Conservation (phyloP, 2,113 vertebrate species). For the Balaeniceps rex region DNA sequence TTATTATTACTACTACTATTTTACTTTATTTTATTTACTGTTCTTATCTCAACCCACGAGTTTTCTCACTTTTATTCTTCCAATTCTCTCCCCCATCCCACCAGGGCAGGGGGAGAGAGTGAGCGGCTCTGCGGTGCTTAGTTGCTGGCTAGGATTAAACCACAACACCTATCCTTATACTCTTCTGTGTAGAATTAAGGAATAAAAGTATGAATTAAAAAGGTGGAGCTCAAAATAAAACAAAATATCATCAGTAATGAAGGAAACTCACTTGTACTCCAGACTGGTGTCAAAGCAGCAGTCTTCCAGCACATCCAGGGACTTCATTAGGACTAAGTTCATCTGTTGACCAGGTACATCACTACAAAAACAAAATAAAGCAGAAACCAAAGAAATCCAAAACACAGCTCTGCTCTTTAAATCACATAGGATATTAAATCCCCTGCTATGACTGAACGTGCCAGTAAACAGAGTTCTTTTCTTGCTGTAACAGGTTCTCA, state of each 20-base stretch:
- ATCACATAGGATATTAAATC: background rate
- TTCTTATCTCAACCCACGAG: no score
- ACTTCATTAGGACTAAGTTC: constrained; percentile 76
- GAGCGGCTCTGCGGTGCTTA: no score
- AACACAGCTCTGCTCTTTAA: background rate
- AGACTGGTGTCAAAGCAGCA: constrained; percentile 85
- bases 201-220: background rate
- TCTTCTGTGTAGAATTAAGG: background rate
- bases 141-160: no score
- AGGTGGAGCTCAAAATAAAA: background rate
- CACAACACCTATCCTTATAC: background rate
- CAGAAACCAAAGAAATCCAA: background rate
- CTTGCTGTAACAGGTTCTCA: background rate
- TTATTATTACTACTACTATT: no score
- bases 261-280: constrained; percentile 87
- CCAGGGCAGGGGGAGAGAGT: no score
- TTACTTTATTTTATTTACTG: no score
- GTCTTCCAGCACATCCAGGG: constrained; percentile 80
- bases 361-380: constrained; percentile 57
- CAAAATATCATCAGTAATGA: background rate
- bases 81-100: no score
- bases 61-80: no score
- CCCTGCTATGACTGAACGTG: background rate
- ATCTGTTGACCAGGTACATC: constrained; percentile 83
- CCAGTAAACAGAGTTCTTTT: background rate